Evolutionary conservation across 2,113 vertebrate species (phyloP).

Genomic region (Bettongia penicillata): DNA sequence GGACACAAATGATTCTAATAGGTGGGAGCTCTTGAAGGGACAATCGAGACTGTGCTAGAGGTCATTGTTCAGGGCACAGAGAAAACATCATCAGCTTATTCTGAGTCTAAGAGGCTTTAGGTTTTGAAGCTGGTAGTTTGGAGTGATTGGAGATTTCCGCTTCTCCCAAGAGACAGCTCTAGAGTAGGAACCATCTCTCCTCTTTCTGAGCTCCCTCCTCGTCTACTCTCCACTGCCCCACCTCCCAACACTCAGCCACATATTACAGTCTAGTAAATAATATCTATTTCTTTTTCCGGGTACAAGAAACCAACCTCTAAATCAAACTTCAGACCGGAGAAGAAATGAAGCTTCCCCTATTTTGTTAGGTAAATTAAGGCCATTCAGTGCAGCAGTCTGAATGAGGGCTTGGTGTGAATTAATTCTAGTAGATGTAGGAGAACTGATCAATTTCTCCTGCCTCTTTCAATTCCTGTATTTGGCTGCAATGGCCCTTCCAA

Average conservation of each 20-base stretch:
- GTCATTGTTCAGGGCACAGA: neutral
- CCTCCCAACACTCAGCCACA: neutral
- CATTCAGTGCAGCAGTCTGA: neutral
- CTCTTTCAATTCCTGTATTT: neutral
- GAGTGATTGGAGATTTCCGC: neutral
- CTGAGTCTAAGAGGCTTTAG: neutral
- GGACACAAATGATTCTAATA: conserved; percentile 47
- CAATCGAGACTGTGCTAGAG: neutral
- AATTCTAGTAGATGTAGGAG: neutral
- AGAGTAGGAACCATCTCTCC: neutral
- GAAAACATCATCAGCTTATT: neutral
- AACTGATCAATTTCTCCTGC: neutral
- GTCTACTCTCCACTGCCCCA: neutral
- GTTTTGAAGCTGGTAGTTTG: neutral
- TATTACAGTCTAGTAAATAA: neutral
- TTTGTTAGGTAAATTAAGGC: neutral
- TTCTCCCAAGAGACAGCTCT: neutral
- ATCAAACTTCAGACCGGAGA: neutral
- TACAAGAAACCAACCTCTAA: neutral
- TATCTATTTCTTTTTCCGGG: neutral
- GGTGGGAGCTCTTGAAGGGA: conserved; percentile 9
- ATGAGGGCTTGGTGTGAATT: neutral
- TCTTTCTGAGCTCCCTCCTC: neutral
- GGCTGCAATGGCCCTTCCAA: neutral
- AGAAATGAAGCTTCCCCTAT: neutral